Evolutionary conservation across 1,140 invertebrate species (phyloP).

Genomic region (Archivesica marissinica): DNA sequence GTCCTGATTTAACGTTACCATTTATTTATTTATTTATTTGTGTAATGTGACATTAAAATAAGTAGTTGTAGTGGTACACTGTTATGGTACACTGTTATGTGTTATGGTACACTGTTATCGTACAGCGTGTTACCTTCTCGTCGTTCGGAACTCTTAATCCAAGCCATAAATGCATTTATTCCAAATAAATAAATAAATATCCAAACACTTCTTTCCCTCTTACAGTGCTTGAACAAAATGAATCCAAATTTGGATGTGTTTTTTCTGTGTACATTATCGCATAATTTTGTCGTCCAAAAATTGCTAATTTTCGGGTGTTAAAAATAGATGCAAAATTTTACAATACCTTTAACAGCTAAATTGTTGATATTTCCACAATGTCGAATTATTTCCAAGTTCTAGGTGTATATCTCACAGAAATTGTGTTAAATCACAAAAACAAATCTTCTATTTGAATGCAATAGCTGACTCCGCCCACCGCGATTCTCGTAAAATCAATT

Average conservation of each 20-base stretch:
- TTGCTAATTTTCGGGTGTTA: constrained; percentile 43
- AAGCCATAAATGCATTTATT: constrained; percentile 50
- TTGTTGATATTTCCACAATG: constrained; percentile 61
- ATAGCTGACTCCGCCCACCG: constrained; percentile 32
- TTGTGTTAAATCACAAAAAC: constrained; percentile 64
- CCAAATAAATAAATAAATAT: too few relatives aligned
- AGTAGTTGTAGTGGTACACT: too few relatives aligned
- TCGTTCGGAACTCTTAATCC: constrained; percentile 18
- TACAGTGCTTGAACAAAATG: background rate
- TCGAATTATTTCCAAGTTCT: constrained; percentile 56
- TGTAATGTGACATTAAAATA: too few relatives aligned
- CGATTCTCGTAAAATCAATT: constrained; percentile 11
- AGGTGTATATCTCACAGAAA: constrained; percentile 61
- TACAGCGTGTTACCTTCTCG: constrained; percentile 17
- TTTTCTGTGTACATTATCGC: constrained; percentile 1
- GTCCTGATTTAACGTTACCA: too few relatives aligned
- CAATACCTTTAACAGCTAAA: constrained; percentile 61
- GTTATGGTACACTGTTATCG: too few relatives aligned
- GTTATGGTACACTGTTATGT: too few relatives aligned
- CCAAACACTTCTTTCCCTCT: background rate
- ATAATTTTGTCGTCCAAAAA: constrained; percentile 1
- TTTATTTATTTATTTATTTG: too few relatives aligned
- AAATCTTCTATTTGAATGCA: constrained; percentile 60
- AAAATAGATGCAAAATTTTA: constrained; percentile 64
- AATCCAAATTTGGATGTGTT: background rate